These are phyloP conservation scores for Orussus abietinus DNA, from an alignment of 1,140 invertebrate genomes.

Conservation along the genomic window DNA sequence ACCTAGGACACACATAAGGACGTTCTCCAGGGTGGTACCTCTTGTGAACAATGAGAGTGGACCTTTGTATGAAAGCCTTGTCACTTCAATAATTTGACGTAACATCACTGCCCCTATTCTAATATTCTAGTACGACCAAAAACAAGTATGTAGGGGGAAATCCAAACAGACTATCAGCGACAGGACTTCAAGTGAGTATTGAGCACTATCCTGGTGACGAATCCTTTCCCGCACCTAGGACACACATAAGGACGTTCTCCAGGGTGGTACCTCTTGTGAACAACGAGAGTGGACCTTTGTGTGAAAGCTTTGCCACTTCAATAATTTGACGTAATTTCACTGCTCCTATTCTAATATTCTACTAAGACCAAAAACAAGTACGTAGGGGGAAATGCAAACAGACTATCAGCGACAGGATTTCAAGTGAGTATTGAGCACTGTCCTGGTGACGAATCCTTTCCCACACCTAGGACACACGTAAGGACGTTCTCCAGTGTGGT, in stretches of 20 bases:
- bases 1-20: too few relatives aligned
- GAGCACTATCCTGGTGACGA: conserved; percentile 3
- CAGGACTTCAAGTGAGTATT: conserved; percentile 6
- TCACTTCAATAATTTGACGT: background rate
- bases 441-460: conserved; percentile 63
- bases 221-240: conserved; percentile 8
- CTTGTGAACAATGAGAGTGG: too few relatives aligned
- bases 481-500: conserved; percentile 74
- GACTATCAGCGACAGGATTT: conserved; percentile 41
- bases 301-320: conserved; percentile 76
- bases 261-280: conserved; percentile 72
- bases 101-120: background rate
- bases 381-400: conserved; percentile 2
- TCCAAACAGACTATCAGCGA: conserved; percentile 2
- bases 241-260: too few relatives aligned
- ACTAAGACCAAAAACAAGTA: too few relatives aligned
- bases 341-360: too few relatives aligned
- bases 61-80: too few relatives aligned
- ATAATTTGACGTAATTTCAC: too few relatives aligned
- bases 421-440: conserved; percentile 60
- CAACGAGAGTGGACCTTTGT: conserved; percentile 71
- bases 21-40: too few relatives aligned
- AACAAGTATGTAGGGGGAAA: too few relatives aligned
- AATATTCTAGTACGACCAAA: too few relatives aligned
- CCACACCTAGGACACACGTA: conserved; percentile 68